These are phyloP conservation scores for Coenonympha arcania DNA, from an alignment of 2,888 invertebrate genomes.

Conservation along the genomic window DNA sequence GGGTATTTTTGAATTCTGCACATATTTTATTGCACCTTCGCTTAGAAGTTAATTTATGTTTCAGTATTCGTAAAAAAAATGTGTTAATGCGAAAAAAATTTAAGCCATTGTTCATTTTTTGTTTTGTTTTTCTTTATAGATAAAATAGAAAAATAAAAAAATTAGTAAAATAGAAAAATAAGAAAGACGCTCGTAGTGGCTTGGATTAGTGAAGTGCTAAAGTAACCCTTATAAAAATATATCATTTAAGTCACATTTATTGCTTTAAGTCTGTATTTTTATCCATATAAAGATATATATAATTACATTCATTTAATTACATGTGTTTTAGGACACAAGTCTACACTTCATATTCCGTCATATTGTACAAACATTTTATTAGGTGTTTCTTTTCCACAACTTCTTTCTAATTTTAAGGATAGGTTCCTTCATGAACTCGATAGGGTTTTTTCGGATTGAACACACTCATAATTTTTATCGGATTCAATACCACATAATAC, in stretches of 20 bases:
- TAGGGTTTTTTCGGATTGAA: too few relatives aligned
- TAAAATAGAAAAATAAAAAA: too few relatives aligned
- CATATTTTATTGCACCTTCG: neutral
- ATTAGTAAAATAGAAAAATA: too few relatives aligned
- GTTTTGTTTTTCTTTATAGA: conserved; percentile 63
- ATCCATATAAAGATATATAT: conserved; percentile 9
- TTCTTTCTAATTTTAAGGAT: too few relatives aligned
- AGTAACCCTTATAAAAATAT: conserved; percentile 47
- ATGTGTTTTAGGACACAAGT: neutral
- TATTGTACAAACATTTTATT: too few relatives aligned
- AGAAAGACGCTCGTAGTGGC: conserved; percentile 67
- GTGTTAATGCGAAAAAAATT: neutral
- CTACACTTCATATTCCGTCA: neutral
- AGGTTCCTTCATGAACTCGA: too few relatives aligned
- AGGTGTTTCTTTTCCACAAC: too few relatives aligned
- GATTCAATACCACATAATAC: too few relatives aligned
- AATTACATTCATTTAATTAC: neutral
- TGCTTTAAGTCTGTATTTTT: conserved; percentile 25
- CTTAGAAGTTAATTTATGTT: neutral
- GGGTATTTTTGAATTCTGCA: too few relatives aligned
- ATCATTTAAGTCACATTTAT: conserved; percentile 47
- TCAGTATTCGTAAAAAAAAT: neutral
- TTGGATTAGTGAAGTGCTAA: conserved; percentile 63
- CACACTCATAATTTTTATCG: neutral
- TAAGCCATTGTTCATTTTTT: conserved; percentile 45